A percentile compares a stretch with the other conserved stretches of the same genome.
phyloP scores from a whole-genome alignment of 2,888 invertebrate species.

The Serrognathus titanus region DNA sequence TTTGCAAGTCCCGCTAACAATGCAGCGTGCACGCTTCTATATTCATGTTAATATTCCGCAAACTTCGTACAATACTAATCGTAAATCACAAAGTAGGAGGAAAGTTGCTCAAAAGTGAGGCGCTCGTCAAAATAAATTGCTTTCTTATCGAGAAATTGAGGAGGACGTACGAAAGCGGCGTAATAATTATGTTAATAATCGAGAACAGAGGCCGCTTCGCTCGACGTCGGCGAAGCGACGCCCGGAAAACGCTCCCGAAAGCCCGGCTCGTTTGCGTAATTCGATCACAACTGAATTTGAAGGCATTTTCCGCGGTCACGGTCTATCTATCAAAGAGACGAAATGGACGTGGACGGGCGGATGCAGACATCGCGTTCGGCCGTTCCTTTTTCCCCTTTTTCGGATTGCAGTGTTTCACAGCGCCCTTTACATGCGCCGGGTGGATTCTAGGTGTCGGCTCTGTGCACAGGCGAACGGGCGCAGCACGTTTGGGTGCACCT shows the following conservation, averaged over 20 bases:
- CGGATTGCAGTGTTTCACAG: neutral
- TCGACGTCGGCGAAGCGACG: conserved; percentile 2
- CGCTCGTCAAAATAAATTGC: conserved; percentile 15
- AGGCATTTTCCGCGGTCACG: conserved; percentile 9
- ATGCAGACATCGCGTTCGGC: neutral
- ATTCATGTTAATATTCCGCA: conserved; percentile 23
- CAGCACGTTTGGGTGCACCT: conserved; percentile 21
- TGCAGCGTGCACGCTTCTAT: conserved; percentile 13
- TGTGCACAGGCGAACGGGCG: conserved; percentile 6
- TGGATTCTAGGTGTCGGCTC: conserved; percentile 1
- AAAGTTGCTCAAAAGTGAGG: conserved; percentile 8
- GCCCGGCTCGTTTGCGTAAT: too few species aligned
- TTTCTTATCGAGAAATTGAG: conserved; percentile 19
- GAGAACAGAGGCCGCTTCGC: conserved; percentile 9
- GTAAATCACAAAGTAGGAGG: conserved; percentile 12
- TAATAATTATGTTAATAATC: conserved; percentile 22
- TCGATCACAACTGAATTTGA: too few species aligned
- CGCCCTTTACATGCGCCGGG: neutral
- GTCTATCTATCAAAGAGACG: conserved; percentile 19
- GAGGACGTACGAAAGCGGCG: conserved; percentile 6
- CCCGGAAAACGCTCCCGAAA: neutral
- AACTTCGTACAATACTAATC: conserved; percentile 26
- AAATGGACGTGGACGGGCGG: neutral
- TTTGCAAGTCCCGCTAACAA: conserved; percentile 17
- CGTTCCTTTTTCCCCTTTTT: neutral